Evolutionary conservation across 2,797 vertebrate species (phyloP).

Genomic region (Tapirus indicus): DNA sequence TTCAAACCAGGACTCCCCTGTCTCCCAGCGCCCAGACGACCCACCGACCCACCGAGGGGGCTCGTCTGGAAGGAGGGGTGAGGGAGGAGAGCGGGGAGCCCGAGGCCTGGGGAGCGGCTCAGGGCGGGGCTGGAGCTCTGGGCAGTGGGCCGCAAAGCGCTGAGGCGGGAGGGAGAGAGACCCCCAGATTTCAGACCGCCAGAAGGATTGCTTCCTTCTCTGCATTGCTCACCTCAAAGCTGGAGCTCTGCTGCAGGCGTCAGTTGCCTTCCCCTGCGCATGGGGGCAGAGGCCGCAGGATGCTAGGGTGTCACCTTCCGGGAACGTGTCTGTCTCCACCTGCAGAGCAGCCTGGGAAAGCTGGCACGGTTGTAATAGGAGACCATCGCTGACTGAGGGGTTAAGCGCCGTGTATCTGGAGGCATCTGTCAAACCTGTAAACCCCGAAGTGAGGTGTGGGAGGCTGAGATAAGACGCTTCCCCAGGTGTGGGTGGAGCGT

Average conservation of each 20-base stretch:
- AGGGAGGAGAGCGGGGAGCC: background rate
- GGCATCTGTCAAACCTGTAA: background rate
- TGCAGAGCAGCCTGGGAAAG: background rate
- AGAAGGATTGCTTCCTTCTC: background rate
- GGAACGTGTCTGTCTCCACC: background rate
- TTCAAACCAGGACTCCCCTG: constrained; percentile 78
- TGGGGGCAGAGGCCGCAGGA: rapidly evolving
- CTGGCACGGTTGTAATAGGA: rapidly evolving
- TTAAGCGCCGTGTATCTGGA: rapidly evolving
- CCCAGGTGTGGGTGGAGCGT: too few species aligned
- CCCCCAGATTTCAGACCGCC: rapidly evolving
- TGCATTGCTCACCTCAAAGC: background rate
- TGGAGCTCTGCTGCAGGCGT: background rate
- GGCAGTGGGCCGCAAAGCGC: background rate
- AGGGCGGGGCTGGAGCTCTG: background rate
- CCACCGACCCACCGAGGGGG: background rate
- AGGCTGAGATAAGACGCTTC: rapidly evolving
- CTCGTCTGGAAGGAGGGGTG: background rate
- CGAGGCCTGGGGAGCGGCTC: background rate
- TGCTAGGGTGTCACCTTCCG: rapidly evolving
- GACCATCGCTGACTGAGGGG: constrained; percentile 72
- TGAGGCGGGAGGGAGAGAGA: too few species aligned
- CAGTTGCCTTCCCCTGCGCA: rapidly evolving
- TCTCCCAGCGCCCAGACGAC: background rate
- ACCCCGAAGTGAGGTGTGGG: background rate